Percentiles rank a stretch among this genome's conserved stretches.
Conservation (phyloP, 2,888 invertebrate species). For the Dorcus hopei region DNA sequence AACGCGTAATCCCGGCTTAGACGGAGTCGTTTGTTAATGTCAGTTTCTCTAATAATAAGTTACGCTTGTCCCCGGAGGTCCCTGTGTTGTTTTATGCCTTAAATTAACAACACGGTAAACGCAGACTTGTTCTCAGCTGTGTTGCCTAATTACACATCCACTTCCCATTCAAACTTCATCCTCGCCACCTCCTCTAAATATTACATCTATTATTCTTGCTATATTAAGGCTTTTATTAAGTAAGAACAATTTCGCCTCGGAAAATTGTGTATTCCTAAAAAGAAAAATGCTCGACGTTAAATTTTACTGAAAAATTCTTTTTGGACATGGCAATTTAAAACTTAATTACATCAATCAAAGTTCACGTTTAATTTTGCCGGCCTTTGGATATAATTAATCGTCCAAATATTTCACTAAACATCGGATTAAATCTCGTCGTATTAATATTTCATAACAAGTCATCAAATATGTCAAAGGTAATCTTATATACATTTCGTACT, state of each 20-base stretch:
- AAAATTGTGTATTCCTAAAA: no score
- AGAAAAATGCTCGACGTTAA: no score
- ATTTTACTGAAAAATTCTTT: no score
- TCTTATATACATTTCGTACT: slow-evolving; percentile 5
- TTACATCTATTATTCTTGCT: slow-evolving; percentile 7
- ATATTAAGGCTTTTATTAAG: neutral
- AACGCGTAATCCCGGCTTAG: slow-evolving; percentile 22
- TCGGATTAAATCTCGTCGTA: no score
- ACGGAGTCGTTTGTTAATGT: slow-evolving; percentile 25
- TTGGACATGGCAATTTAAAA: no score
- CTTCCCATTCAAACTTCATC: slow-evolving; percentile 4
- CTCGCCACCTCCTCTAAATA: slow-evolving; percentile 4
- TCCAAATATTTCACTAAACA: no score
- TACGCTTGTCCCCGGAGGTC: slow-evolving; percentile 19
- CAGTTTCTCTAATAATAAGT: slow-evolving; percentile 27
- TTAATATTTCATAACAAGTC: no score
- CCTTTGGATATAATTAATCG: no score
- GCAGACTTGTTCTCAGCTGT: slow-evolving; percentile 20
- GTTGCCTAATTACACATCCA: slow-evolving; percentile 19
- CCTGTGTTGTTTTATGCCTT: slow-evolving; percentile 24
- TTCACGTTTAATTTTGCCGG: no score
- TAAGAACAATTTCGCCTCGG: no score
- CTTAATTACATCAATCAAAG: no score
- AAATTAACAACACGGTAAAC: slow-evolving; percentile 27
- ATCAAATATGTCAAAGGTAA: slow-evolving; percentile 12